phyloP scores from a whole-genome alignment of 2,113 vertebrate species.

The Syrmaticus mikado region DNA sequence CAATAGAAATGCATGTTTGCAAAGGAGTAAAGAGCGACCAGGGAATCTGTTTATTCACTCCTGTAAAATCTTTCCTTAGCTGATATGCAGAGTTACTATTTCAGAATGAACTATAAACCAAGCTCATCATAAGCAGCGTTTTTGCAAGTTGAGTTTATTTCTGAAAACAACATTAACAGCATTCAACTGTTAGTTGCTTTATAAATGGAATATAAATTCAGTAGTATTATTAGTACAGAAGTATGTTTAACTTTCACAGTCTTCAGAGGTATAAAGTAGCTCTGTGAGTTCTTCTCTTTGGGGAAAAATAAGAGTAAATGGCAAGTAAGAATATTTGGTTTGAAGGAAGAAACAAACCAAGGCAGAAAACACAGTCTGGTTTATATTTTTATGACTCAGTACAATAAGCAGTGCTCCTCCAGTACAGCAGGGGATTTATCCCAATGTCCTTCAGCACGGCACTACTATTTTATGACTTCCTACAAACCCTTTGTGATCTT shows the following conservation, averaged over 20 bases:
- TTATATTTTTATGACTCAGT: not conserved
- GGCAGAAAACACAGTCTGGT: constrained; percentile 18
- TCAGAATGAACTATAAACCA: constrained; percentile 36
- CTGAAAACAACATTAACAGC: not conserved
- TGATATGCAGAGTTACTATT: not conserved
- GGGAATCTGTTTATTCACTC: constrained; percentile 28
- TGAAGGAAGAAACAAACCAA: constrained; percentile 27
- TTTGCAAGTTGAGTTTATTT: not conserved
- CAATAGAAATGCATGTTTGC: constrained; percentile 20
- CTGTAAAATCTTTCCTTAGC: constrained; percentile 14
- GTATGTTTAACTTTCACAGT: not conserved
- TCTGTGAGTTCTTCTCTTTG: not conserved
- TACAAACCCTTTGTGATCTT: not conserved
- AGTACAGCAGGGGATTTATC: not conserved
- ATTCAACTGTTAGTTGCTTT: not conserved
- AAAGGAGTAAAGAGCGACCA: constrained; percentile 22
- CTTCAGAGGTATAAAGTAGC: not conserved
- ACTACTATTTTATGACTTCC: not conserved
- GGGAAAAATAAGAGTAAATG: constrained; percentile 8
- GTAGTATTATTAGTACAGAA: not conserved
- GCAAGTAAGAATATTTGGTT: constrained; percentile 21
- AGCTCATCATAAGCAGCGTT: not conserved
- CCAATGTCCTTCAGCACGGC: not conserved
- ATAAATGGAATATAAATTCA: not conserved
- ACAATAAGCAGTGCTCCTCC: not conserved